phyloP scores from a whole-genome alignment of 2,797 vertebrate genomes.

The Artibeus jamaicensis region DNA sequence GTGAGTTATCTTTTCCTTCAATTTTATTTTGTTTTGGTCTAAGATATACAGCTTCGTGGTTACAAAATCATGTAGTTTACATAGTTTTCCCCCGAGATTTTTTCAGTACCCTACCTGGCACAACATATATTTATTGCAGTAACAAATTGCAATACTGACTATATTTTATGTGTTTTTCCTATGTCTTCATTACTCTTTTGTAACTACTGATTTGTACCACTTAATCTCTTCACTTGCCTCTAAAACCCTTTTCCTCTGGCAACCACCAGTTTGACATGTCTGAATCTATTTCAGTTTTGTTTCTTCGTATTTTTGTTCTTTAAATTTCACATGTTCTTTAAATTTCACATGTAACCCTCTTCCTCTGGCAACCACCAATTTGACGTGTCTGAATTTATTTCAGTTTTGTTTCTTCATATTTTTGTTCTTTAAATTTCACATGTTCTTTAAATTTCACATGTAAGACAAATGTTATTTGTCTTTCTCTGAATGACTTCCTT shows the following conservation, averaged over 20 bases:
- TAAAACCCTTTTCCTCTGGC: not conserved
- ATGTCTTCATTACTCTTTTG: not conserved
- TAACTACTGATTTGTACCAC: not conserved
- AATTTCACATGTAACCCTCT: no score
- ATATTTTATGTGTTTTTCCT: not conserved
- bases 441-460: no score
- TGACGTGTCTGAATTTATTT: not conserved
- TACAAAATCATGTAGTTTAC: not conserved
- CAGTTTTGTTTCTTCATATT: not conserved
- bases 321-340: no score
- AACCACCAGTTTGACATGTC: not conserved
- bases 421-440: not conserved
- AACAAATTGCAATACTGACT: not conserved
- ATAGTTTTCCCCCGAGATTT: not conserved
- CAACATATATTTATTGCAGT: not conserved
- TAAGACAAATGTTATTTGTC: no score
- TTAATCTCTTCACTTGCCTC: not conserved
- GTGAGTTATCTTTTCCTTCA: not conserved
- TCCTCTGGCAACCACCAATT: not conserved
- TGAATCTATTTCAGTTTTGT: not conserved
- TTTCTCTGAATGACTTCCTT: not conserved
- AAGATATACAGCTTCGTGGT: not conserved
- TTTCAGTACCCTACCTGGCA: not conserved
- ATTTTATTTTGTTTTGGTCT: not conserved
- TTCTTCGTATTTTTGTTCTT: not conserved